phyloP scores from a whole-genome alignment of 1,140 invertebrate genomes.

The Drosophila obscura region DNA sequence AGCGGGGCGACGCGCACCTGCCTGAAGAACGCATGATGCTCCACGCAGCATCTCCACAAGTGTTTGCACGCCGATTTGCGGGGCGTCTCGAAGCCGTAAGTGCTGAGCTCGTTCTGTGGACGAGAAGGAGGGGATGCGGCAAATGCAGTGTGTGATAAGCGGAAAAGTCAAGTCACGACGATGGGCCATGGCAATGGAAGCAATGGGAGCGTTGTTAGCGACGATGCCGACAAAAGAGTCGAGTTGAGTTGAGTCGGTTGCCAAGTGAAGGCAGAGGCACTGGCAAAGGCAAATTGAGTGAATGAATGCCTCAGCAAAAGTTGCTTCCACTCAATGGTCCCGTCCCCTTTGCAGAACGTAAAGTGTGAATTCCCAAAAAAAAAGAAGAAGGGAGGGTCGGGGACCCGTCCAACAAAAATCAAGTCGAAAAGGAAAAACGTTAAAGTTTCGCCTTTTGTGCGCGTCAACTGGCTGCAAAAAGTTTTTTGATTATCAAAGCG shows the following conservation, averaged over 20 bases:
- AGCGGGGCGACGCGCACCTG: conserved; percentile 91
- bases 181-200: conserved; percentile 22
- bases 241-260: conserved; percentile 16
- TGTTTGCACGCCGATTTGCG: conserved; percentile 98
- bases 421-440: conserved; percentile 52
- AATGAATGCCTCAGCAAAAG: conserved; percentile 64
- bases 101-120: conserved; percentile 95
- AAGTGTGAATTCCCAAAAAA: conserved; percentile 67
- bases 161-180: conserved; percentile 74
- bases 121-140: conserved; percentile 12
- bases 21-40: conserved; percentile 99
- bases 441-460: conserved; percentile 73
- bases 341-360: conserved; percentile 28
- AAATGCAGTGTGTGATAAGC: conserved; percentile 69
- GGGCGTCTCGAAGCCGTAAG: conserved; percentile 97
- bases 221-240: conserved; percentile 50
- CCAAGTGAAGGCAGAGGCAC: conserved; percentile 27
- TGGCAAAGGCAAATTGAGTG: conserved; percentile 63
- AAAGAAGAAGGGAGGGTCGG: conserved; percentile 11
- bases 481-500: conserved; percentile 81
- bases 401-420: conserved; percentile 17
- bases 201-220: conserved; percentile 21
- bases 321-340: conserved; percentile 6
- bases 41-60: conserved; percentile 98
- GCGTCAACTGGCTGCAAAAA: conserved; percentile 70